These are phyloP conservation scores for Percopsis transmontana DNA, from an alignment of 2,113 vertebrate species.

Conservation along the genomic window DNA sequence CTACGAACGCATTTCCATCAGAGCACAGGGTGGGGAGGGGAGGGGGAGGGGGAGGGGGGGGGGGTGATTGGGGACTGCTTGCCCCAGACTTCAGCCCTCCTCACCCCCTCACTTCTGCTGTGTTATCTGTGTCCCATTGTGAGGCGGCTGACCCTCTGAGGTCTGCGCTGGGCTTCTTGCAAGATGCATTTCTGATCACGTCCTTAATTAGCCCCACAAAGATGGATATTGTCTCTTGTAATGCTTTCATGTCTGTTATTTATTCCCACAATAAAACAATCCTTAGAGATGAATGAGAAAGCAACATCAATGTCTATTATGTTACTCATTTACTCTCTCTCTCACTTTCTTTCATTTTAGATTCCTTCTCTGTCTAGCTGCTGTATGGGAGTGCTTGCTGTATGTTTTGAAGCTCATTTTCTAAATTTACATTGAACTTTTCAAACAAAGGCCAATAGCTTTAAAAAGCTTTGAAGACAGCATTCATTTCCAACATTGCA, in stretches of 20 bases:
- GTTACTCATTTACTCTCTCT: slow-evolving; percentile 49
- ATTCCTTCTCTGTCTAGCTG: slow-evolving; percentile 54
- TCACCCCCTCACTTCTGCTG: slow-evolving; percentile 56
- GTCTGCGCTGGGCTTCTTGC: slow-evolving; percentile 48
- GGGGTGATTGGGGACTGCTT: too few species aligned
- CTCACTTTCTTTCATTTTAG: slow-evolving; percentile 1
- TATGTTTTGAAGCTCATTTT: slow-evolving; percentile 64
- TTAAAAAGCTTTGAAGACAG: slow-evolving; percentile 37
- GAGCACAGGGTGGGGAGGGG: slow-evolving; percentile 56
- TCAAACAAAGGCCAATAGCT: slow-evolving; percentile 55
- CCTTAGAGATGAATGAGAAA: slow-evolving; percentile 51
- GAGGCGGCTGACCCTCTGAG: slow-evolving; percentile 65
- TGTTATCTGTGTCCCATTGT: slow-evolving; percentile 64
- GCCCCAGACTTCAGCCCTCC: slow-evolving; percentile 62
- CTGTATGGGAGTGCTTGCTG: slow-evolving; percentile 49
- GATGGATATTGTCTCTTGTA: slow-evolving; percentile 51
- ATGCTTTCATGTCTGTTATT: slow-evolving; percentile 54
- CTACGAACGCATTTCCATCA: slow-evolving; percentile 69
- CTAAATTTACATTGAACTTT: slow-evolving; percentile 72
- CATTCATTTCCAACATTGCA: slow-evolving; percentile 25
- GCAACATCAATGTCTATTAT: slow-evolving; percentile 10
- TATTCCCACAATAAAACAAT: slow-evolving; percentile 42
- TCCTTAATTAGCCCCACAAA: slow-evolving; percentile 67
- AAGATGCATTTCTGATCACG: slow-evolving; percentile 61
- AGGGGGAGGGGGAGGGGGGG: slow-evolving; percentile 50